Base-by-base conservation (phyloP, 2,888 invertebrate genomes). In the Oscheius sp. region DNA sequence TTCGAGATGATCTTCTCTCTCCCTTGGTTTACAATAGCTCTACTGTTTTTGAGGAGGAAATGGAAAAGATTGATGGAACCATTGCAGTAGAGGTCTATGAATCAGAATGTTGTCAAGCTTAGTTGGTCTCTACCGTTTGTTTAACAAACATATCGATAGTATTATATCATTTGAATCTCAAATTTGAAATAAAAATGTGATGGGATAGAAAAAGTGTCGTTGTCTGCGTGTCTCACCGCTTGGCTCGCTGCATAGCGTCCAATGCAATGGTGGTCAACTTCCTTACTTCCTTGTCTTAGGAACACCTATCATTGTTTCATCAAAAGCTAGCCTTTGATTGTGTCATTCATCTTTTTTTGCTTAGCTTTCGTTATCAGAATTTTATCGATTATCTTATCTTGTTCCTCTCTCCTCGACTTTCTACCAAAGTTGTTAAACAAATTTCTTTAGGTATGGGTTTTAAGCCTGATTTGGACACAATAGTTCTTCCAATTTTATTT, bases 401-500 rank as follows among this genome's bases (percentile, higher is more conserved):
- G 3, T 12, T 23, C 3, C 6, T 23, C 42, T 42, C 53, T 6
- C 34, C 10, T 20, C 55, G 17, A 17, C 3, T 55, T 33, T 34
- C 20, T 5, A 10, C 17, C 23, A 17, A n/a, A 20, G 5, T 23
- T 25, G 5, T 23, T 48, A 17, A 33, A 20, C 15, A 42, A 42
- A 8, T 3, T 20, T 34, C 34, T 55, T 55, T 34, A 55, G 55
- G 17, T n/a, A 61, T 61, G 61, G 61, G 42, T 15, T 61, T 45
- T 27, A 61, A 45, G 27, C 61, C 61, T 17, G 61, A 61, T 27
- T 3, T 61, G 29, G 61, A 61, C 42, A 61, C 61, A 42, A 42
- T 64, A 33, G 64, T 20, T 3, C 34, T 64, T 1, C 64, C 64
- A 17, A 37, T 64, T 31, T 17, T 64, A 5, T 48, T 64, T 12